phyloP scores from a whole-genome alignment of 2,113 vertebrate genomes.

The Bubo bubo region DNA sequence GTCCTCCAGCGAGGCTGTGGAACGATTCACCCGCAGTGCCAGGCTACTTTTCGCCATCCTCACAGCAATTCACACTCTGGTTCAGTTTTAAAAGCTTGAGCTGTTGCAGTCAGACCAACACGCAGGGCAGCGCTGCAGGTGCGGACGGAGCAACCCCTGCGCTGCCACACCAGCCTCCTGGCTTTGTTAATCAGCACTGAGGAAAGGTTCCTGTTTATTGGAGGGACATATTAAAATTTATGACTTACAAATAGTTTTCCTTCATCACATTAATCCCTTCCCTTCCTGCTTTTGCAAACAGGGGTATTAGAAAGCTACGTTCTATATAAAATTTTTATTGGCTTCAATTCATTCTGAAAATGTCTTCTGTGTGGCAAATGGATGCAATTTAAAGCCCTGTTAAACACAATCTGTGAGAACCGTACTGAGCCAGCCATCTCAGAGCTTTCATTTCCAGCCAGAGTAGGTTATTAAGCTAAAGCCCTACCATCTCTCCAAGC shows the following conservation, averaged over 20 bases:
- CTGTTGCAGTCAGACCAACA: background rate
- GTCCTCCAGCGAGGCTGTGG: background rate
- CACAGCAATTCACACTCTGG: background rate
- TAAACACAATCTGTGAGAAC: conserved; percentile 61
- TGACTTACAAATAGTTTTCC: conserved; percentile 43
- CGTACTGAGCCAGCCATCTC: conserved; percentile 42
- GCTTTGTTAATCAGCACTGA: background rate
- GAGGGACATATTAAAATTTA: conserved; percentile 35
- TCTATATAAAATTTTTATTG: conserved; percentile 68
- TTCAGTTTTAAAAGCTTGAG: background rate
- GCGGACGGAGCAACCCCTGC: background rate
- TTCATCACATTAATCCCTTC: conserved; percentile 47
- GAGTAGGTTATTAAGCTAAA: conserved; percentile 1
- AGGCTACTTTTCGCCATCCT: background rate
- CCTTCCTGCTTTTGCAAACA: conserved; percentile 32
- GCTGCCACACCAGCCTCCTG: background rate
- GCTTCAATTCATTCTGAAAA: conserved; percentile 68
- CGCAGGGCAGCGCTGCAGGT: background rate
- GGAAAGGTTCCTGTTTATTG: background rate
- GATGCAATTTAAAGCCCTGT: conserved; percentile 77
- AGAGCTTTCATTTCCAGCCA: conserved; percentile 39
- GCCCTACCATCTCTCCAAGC: background rate
- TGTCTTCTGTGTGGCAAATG: conserved; percentile 69
- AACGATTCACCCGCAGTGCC: accelerated
- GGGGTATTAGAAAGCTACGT: conserved; percentile 30